Conservation (phyloP, 2,797 vertebrate genomes). For the Lateolabrax maculatus region DNA sequence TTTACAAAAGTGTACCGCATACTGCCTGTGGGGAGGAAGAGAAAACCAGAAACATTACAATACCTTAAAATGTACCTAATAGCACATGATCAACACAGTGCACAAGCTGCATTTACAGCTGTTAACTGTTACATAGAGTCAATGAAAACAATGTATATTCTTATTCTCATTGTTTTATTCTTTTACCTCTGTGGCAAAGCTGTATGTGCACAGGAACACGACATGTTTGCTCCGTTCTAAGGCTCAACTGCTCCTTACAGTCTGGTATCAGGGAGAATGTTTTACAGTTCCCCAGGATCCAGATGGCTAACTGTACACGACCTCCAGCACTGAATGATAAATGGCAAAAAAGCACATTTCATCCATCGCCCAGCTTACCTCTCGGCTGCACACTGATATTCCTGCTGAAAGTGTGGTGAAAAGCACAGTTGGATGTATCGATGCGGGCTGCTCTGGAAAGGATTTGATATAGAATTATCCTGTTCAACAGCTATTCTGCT, state of each 20-base stretch:
- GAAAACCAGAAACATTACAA: slow-evolving; percentile 8
- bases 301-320: slow-evolving; percentile 87
- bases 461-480: slow-evolving; percentile 63
- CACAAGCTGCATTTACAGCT: slow-evolving; percentile 7
- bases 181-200: slow-evolving; percentile 10
- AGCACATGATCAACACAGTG: slow-evolving; percentile 1
- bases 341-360: slow-evolving; percentile 85
- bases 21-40: slow-evolving; percentile 28
- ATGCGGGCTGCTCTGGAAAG: slow-evolving; percentile 67
- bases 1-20: slow-evolving; percentile 44
- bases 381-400: slow-evolving; percentile 77
- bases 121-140: neutral
- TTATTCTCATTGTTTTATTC: slow-evolving; percentile 3
- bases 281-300: slow-evolving; percentile 86
- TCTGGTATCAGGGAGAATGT: slow-evolving; percentile 80
- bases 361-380: slow-evolving; percentile 83
- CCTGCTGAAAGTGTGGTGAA: slow-evolving; percentile 77
- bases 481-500: slow-evolving; percentile 55
- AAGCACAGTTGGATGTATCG: slow-evolving; percentile 73
- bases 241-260: slow-evolving; percentile 76
- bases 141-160: neutral
- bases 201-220: slow-evolving; percentile 21
- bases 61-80: neutral
- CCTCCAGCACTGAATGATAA: slow-evolving; percentile 87
- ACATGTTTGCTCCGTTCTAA: slow-evolving; percentile 47